Evolutionary conservation across 2,888 invertebrate genomes (phyloP), one percentile per base, ranked within the genome.

Genomic region (Ochropacha duplaris): DNA sequence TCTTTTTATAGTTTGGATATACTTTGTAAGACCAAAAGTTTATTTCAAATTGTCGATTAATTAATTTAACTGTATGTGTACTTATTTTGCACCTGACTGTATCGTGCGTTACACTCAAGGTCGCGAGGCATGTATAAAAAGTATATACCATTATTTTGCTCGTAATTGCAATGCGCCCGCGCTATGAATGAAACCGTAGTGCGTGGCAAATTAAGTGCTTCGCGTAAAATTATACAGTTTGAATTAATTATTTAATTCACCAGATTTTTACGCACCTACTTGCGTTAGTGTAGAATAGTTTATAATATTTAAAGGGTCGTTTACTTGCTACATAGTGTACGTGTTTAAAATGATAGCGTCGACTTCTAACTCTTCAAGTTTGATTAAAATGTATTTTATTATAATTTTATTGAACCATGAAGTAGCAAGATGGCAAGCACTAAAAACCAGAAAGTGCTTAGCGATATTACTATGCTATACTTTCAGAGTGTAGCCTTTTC

Each of bases 171-270:
- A 60, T 16, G 49, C 44, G 34, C 11, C 49, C 54, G 49, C 56
- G 59, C 62, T 57, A 58, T 73, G 74, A 73, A 72, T 71, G 74
- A 62, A 73, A 64, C 59, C 56, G 61, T 63, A 55, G 36, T 52
- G 59, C 61, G 66, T 61, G 60, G 57, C 51, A 58, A 55, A 55
- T 54, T 26, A 54, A 28, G 16, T 34, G 49, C 54, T 60, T 72
- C 71, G 58, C 66, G 65, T 57, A 68, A 66, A 59, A 31, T 54
- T 50, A 55, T 61, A 58, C 60, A 50, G 56, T 64, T 54, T 60
- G 4, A 22, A 24, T 52, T 34, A 52, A 52, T 52, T 31, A 14
- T 31, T 52, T 31, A 34, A 34, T 52, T 52, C 31, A 8, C 16
- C 9, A 16, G n/a, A 22, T 31, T 52, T 52, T 26, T 26, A n/a